Base-by-base conservation (phyloP, 2,888 invertebrate genomes). In the Apocheima hispidaria region DNA sequence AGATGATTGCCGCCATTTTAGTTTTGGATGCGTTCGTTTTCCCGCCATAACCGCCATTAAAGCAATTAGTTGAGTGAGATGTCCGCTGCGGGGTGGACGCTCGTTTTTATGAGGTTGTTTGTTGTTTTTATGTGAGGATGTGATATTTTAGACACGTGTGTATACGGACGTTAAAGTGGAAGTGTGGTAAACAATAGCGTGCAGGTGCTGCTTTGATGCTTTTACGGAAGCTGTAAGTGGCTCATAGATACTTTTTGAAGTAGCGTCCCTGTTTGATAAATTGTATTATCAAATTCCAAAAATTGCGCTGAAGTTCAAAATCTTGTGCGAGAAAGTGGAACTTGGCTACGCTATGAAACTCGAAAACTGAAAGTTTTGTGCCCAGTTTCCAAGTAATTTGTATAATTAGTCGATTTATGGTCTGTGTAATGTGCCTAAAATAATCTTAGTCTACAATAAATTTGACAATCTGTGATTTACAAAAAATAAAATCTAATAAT, bases 21-120 rank as follows among this genome's bases (percentile, higher is more conserved):
- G 83, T 91, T 86, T 83, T 84, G 80, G 81, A 78, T 74, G 72
- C 79, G 79, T 83, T 85, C 77, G 81, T 87, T 89, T 79, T 87
- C 87, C 88, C 86, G 86, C 90, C 86, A 90, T 91, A 90, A 89
- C 88, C 86, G 86, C 90, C 86, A 90, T 92, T 90, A 89, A 58
- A 83, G 72, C 90, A 90, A 92, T 92, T 92, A 92, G 92, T 92
- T 91, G 92, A 92, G 88, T 91, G 91, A 92, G 90, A 91, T 88
- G 89, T 92, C 92, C 91, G 88, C 83, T 64, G 68, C 74, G 56
- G 83, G 70, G 80, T 82, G 87, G 87, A 88, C 89, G 90, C 75
- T 76, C 75, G 77, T 79, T 87, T 89, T 88, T 88, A 88, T 86
- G 84, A 68, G 76, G 73, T 68, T 74, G 74, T 83, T 81, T 82